Evolutionary conservation across 2,888 invertebrate genomes (phyloP).

Genomic region (Apodemia mormo): DNA sequence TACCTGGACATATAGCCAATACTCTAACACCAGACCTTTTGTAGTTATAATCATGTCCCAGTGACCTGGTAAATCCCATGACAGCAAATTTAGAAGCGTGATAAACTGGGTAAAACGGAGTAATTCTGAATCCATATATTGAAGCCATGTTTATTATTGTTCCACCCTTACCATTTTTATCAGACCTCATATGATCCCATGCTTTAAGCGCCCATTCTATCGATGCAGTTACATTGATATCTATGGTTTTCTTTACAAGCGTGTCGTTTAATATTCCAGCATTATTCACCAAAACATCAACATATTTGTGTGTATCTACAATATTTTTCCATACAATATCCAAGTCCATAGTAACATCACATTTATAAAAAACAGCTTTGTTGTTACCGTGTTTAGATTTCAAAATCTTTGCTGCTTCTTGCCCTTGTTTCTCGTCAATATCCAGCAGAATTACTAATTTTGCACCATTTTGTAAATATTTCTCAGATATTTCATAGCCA

Average conservation of each 20-base stretch:
- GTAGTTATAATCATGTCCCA: slow-evolving; percentile 66
- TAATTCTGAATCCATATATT: slow-evolving; percentile 76
- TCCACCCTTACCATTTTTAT: slow-evolving; percentile 81
- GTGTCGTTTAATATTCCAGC: slow-evolving; percentile 60
- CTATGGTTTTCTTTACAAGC: slow-evolving; percentile 47
- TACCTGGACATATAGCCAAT: slow-evolving; percentile 78
- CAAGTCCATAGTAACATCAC: slow-evolving; percentile 72
- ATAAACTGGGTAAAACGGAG: slow-evolving; percentile 79
- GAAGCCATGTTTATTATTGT: slow-evolving; percentile 85
- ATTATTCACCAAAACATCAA: slow-evolving; percentile 70
- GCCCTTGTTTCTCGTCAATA: slow-evolving; percentile 45
- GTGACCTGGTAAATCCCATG: slow-evolving; percentile 64
- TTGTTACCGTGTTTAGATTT: slow-evolving; percentile 62
- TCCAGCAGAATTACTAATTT: slow-evolving; percentile 51
- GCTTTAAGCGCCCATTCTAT: slow-evolving; percentile 74
- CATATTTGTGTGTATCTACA: slow-evolving; percentile 50
- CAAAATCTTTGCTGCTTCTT: slow-evolving; percentile 52
- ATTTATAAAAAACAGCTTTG: slow-evolving; percentile 65
- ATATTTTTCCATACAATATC: slow-evolving; percentile 57
- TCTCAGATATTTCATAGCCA: slow-evolving; percentile 60
- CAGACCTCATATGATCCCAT: slow-evolving; percentile 80
- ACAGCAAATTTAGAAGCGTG: slow-evolving; percentile 83
- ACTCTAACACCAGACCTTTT: slow-evolving; percentile 74
- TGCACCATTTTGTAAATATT: slow-evolving; percentile 54
- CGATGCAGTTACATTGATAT: slow-evolving; percentile 58